Base-by-base conservation (phyloP, 2,888 invertebrate species). In the Fissipunctia ypsillon region DNA sequence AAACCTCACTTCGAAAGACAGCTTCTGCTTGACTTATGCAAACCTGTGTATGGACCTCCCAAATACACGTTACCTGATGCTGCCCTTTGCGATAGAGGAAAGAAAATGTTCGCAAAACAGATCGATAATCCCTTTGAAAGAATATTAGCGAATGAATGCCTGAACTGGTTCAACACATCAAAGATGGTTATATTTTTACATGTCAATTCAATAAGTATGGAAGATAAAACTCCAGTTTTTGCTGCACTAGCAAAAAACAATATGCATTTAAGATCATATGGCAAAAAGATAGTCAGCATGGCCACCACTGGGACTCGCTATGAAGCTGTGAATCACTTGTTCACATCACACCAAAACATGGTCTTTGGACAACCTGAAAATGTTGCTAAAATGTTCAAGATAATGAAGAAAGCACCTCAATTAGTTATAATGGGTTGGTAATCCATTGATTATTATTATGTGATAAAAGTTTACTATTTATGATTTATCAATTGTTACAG, bases 111-210 rank as follows among this genome's bases (percentile, higher is more conserved):
- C 25, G 90, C 86, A 38, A 78, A 88, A n/a, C 92, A 94, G 69
- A 89, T 95, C 7, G 97, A 97, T 35, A 98, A 98, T 91, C 98
- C 98, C 0, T 98, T 98, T 89, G 97, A 98, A 91, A 94, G 95
- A 74, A 97, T 98, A 64, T 94, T 98, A 73, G 98, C 98, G 0
- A 97, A 96, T 65, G 98, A 98, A 92, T 96, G 97, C 74, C 94
- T 97, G 2, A 96, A 97, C 87, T 97, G 97, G 97, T 97, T 98
- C 85, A 96, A 97, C 67, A 97, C 97, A 67, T 98, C 98, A 0
- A 97, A 97, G 87, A 97, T 98, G 96, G 94, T 98, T 76, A 97
- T 97, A 28, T 97, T 98, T 88, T 96, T 97, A 77, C 98, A 98
- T 90, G 87, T 96, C 66, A 98, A 98, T 94, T 97, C 98, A 0